Base-by-base conservation (phyloP, 1,140 invertebrate genomes). In the Planococcus citri region DNA sequence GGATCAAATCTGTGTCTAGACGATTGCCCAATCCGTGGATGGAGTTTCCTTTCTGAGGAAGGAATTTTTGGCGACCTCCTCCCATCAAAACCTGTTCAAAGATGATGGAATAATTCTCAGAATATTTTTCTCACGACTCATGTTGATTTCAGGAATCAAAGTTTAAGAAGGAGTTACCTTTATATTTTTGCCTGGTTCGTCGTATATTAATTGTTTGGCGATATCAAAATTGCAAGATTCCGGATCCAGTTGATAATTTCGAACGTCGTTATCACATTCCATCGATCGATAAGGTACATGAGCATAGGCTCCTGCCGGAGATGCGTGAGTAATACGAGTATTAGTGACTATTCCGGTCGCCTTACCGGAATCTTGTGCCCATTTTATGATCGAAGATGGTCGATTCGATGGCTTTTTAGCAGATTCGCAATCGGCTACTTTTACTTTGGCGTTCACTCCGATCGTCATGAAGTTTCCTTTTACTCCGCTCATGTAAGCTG, bases 261-360 rank as follows among this genome's bases (percentile, higher is more conserved):
- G 9, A 0, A 87, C 82, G 68, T 74, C 79, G 0, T 75, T 78
- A 74, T 88, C 88, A 71, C 85, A 84, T 74, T 95, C 91, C 91
- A 91, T 94, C 29, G 83, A 81, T 10, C 91, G 80, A 73, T 88
- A 80, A 0, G 91, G 78, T 1, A 83, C 83, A 76, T 92, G 87
- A 0, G 92, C 90, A 76, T 95, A 97, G 0, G 90, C 76, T 0
- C 90, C 89, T 0, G 87, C 86, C 0, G 94, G 94, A 0, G 93
- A 95, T 0, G 94, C 94, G 77, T 97, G 92, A 0, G 93, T 96
- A 0, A 97, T 87, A 70, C 92, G 70, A 3, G 74, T 73, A 0
- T 81, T 87, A 3, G 84, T 85, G 1, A 86, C 82, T 24, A 87
- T 75, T 77, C 90, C 89, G n/a, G 87, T 86, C 20, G 81, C 81